Base-by-base conservation (phyloP, 2,888 invertebrate genomes). In the Reticulitermes lucifugus region DNA sequence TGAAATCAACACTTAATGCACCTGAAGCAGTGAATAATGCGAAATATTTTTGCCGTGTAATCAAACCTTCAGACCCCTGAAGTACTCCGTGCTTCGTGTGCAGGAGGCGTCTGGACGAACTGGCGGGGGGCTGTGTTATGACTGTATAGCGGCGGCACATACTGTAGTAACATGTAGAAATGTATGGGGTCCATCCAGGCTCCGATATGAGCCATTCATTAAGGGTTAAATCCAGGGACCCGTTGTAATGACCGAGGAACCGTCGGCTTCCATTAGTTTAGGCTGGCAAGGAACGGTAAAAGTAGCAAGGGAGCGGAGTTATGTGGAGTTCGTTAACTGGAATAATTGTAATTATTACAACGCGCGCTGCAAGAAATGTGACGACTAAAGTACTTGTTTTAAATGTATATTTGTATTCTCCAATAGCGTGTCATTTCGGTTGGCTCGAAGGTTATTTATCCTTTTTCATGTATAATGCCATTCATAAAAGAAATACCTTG, bases 121-220 rank as follows among this genome's bases (percentile, higher is more conserved):
- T 70, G 25, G 83, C 70, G 65, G 82, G 84, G 79, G 80, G 84
- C 59, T 81, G 80, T 85, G 85, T 85, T 85, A 84, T 83, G 86
- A 84, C 79, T 79, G 86, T 79, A 65, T 81, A 81, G 83, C 60
- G 46, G 84, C 22, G 18, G 80, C 60, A 80, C 80, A 80, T 80
- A 25, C 80, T 60, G 60, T 80, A 80, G 80, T 80, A 80, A 86
- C 85, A 85, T 86, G 85, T 83, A 85, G 86, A 83, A 86, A 86
- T 86, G 85, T 85, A 85, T 84, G 83, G 84, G 84, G 85, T 85
- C 81, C 85, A 83, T 85, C 85, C 85, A 75, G 73, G 84, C 81
- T 84, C 87, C 86, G 85, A 86, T 86, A 86, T 86, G 86, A 86
- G 71, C 85, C 87, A 87, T 87, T 87, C 87, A 87, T 87, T 87